These are phyloP conservation scores for Hemiprocne comata DNA, from an alignment of 2,113 vertebrate genomes.

Conservation along the genomic window DNA sequence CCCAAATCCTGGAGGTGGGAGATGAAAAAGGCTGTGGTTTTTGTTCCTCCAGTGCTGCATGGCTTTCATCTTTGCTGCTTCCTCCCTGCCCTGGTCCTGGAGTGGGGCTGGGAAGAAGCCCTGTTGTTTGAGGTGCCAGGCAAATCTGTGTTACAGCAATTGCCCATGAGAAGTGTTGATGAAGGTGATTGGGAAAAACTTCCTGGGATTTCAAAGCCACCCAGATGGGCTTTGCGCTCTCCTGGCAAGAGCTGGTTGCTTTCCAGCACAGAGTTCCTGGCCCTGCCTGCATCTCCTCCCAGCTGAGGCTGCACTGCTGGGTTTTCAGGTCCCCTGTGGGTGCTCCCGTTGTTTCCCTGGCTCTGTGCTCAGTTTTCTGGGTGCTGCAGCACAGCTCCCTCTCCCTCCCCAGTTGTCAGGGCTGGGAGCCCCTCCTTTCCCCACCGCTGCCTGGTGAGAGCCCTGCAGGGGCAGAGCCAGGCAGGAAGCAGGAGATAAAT, in stretches of 20 bases:
- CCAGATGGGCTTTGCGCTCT: neutral
- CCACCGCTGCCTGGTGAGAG: neutral
- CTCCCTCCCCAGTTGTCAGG: neutral
- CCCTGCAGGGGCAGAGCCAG: neutral
- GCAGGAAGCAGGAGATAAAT: neutral
- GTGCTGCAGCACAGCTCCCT: neutral
- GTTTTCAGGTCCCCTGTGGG: accelerated
- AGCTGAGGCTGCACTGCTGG: neutral
- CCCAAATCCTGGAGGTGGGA: neutral
- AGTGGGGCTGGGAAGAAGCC: neutral
- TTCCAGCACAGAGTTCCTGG: neutral
- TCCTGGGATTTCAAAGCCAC: neutral
- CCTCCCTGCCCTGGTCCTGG: neutral
- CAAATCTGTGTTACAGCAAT: neutral
- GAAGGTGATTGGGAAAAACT: neutral
- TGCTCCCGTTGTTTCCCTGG: neutral
- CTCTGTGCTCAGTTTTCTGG: neutral
- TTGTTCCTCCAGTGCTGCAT: accelerated
- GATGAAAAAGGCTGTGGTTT: neutral
- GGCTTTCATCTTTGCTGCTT: neutral
- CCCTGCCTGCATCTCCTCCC: neutral
- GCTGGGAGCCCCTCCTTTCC: neutral
- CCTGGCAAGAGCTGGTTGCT: neutral
- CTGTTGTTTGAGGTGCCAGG: neutral
- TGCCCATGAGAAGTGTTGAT: neutral